Conservation (phyloP, 2,113 vertebrate genomes). For the Hemichromis elongatus region DNA sequence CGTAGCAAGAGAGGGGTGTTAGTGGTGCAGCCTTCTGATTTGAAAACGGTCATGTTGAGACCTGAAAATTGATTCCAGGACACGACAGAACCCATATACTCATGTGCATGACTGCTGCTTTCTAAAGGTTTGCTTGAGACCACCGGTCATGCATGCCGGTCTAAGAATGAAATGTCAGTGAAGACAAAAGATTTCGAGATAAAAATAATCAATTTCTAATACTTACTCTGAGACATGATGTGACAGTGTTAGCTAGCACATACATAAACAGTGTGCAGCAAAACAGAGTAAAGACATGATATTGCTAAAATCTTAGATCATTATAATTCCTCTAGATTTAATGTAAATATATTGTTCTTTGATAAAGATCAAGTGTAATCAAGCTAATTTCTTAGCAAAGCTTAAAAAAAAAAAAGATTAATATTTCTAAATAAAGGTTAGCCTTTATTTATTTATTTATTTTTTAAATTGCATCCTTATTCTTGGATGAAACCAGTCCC, state of each 20-base stretch:
- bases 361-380: background rate
- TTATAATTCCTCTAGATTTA: background rate
- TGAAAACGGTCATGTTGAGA: slow-evolving; percentile 24
- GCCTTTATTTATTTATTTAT: background rate
- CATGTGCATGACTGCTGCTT: slow-evolving; percentile 2
- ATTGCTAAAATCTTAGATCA: background rate
- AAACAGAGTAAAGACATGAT: background rate
- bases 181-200: slow-evolving; percentile 9
- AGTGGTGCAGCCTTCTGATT: background rate
- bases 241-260: background rate
- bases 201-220: background rate
- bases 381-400: background rate
- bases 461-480: background rate
- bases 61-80: slow-evolving; percentile 25
- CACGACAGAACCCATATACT: background rate
- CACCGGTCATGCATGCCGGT: background rate
- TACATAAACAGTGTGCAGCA: background rate
- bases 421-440: background rate
- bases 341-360: background rate
- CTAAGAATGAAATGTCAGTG: background rate
- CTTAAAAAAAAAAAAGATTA: accelerated
- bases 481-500: accelerated
- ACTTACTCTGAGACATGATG: background rate
- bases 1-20: background rate
- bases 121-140: slow-evolving; percentile 8